A percentile compares a stretch with the other conserved stretches of the same genome.
Conservation (phyloP, 2,888 invertebrate species). For the Conistra vaccinii region DNA sequence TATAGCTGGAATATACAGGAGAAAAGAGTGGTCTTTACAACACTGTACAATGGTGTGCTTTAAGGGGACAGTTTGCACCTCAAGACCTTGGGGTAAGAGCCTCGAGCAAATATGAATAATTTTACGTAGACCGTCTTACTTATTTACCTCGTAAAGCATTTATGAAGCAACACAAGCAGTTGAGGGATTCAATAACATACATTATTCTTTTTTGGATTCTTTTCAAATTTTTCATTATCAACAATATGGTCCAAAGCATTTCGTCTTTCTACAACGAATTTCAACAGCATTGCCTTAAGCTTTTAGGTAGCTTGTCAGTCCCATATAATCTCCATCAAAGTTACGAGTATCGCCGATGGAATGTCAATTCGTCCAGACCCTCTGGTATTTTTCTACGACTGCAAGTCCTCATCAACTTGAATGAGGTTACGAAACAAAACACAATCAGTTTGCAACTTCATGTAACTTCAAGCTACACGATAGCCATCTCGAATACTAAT, state of each 20-base stretch:
- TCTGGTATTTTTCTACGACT: background rate
- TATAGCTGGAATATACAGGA: background rate
- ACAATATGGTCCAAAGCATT: background rate
- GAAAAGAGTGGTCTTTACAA: background rate
- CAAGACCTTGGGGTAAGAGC: background rate
- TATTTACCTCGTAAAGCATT: background rate
- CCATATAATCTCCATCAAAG: background rate
- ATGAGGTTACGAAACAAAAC: slow-evolving; percentile 47
- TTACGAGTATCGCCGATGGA: background rate
- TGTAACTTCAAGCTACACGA: slow-evolving; percentile 47
- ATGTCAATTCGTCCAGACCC: background rate
- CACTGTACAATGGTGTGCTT: background rate
- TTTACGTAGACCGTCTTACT: background rate
- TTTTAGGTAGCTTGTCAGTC: background rate
- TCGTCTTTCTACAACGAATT: background rate
- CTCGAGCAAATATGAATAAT: background rate
- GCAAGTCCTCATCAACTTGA: slow-evolving; percentile 2
- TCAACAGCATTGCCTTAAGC: background rate
- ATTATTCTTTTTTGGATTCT: background rate
- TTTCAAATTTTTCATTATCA: too few relatives aligned
- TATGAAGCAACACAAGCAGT: background rate
- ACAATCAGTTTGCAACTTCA: slow-evolving; percentile 46
- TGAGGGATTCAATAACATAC: background rate
- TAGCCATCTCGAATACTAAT: slow-evolving; percentile 53
- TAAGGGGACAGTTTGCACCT: too few relatives aligned